Evolutionary conservation across 53 echinoderm and acorn worm genomes (phyloP).

Genomic region (Holothuria scabra): DNA sequence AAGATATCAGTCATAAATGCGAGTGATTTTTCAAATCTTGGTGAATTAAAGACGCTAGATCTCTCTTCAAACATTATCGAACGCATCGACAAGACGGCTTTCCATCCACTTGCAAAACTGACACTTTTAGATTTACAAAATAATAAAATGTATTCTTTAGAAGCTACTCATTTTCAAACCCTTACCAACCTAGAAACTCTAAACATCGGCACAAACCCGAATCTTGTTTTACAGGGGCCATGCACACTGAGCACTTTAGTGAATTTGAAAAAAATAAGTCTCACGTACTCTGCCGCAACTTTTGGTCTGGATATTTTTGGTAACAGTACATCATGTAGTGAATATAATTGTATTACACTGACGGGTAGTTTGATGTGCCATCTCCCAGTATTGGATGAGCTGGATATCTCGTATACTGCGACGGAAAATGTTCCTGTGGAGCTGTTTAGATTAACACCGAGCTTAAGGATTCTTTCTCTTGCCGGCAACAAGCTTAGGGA

Average conservation of each 20-base stretch:
- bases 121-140: background rate
- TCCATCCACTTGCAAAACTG: slow-evolving; percentile 7
- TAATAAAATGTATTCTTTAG: slow-evolving; percentile 4
- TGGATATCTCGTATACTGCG: slow-evolving; percentile 22
- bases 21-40: background rate
- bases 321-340: background rate
- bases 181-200: background rate
- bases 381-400: background rate
- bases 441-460: slow-evolving; percentile 5
- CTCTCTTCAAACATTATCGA: slow-evolving; percentile 11
- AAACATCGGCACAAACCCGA: background rate
- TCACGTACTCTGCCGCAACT: background rate
- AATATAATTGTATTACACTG: slow-evolving; percentile 22
- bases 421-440: background rate
- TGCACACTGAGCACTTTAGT: background rate
- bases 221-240: background rate
- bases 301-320: slow-evolving; percentile 10
- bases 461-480: slow-evolving; percentile 4
- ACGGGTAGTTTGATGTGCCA: slow-evolving; percentile 1
- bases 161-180: background rate
- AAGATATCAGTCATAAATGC: background rate
- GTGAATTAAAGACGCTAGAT: background rate
- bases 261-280: background rate
- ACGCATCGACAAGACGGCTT: background rate
- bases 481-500: background rate